These are phyloP conservation scores for Aurelia sp. DNA, from an alignment of 30 jellyfish, hydroid and myxozoan genomes.

Conservation along the genomic window DNA sequence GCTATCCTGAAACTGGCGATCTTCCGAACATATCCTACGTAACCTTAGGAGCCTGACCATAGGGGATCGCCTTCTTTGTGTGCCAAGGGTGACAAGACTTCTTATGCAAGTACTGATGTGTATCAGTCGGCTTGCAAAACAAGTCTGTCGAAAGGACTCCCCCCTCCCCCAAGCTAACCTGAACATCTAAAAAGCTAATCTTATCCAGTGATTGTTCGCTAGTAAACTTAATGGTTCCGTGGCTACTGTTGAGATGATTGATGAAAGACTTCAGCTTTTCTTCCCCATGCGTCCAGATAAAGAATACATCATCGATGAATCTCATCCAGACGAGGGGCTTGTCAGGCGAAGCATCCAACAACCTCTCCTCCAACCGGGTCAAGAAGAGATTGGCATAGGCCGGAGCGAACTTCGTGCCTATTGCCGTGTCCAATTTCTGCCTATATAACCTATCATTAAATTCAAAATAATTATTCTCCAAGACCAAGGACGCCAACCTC, in stretches of 20 bases:
- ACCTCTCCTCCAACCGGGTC: constrained; percentile 43
- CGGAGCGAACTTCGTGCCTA: too few species aligned
- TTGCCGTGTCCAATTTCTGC: too few species aligned
- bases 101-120: too few species aligned
- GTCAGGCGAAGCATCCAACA: constrained; percentile 25
- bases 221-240: constrained; percentile 22
- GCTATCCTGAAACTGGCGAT: not conserved
- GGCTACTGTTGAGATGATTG: constrained; percentile 30
- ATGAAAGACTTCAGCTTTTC: constrained; percentile 41
- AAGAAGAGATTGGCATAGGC: constrained; percentile 52
- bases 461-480: too few species aligned
- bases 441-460: too few species aligned
- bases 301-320: not conserved
- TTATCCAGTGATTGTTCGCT: not conserved
- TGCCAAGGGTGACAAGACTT: too few species aligned
- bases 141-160: too few species aligned
- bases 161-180: constrained; percentile 3
- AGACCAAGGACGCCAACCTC: too few species aligned
- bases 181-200: constrained; percentile 25
- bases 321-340: constrained; percentile 9
- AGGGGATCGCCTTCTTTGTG: too few species aligned
- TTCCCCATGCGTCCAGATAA: constrained; percentile 55
- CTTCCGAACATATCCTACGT: not conserved
- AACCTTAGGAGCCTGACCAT: too few species aligned
- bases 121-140: too few species aligned